Evolutionary conservation across 2,113 vertebrate genomes (phyloP).

Genomic region (Periophthalmodon schlosseri): DNA sequence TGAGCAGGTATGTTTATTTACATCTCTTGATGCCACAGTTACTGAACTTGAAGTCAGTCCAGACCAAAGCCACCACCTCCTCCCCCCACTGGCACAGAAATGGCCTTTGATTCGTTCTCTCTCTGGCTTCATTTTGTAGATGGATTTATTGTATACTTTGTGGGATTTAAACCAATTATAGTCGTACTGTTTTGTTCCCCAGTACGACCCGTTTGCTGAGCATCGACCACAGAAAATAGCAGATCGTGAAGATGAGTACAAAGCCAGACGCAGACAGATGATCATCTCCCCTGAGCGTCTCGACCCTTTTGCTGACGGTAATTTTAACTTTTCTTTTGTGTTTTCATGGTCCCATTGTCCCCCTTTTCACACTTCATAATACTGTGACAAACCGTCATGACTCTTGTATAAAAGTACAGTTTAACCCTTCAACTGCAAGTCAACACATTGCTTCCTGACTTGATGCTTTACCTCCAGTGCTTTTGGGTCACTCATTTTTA

Average conservation of each 20-base stretch:
- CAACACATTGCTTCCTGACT: constrained; percentile 72
- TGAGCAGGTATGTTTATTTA: constrained; percentile 83
- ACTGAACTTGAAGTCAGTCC: neutral
- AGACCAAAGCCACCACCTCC: too few species aligned
- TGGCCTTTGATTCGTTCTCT: too few species aligned
- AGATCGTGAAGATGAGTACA: constrained; percentile 97
- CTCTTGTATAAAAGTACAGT: constrained; percentile 46
- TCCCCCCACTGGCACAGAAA: too few species aligned
- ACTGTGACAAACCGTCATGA: constrained; percentile 29
- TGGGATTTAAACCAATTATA: neutral
- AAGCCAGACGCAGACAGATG: constrained; percentile 93
- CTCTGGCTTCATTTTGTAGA: too few species aligned
- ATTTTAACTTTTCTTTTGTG: constrained; percentile 63
- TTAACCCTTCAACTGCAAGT: constrained; percentile 78
- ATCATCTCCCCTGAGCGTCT: constrained; percentile 99
- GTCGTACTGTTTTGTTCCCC: neutral
- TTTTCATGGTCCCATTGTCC: constrained; percentile 39
- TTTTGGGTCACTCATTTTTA: constrained; percentile 23
- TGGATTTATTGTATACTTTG: too few species aligned
- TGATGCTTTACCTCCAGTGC: constrained; percentile 60
- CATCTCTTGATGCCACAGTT: neutral
- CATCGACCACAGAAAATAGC: constrained; percentile 95
- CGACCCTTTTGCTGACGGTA: constrained; percentile 99
- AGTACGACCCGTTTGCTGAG: constrained; percentile 99
- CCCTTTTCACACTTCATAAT: constrained; percentile 37